phyloP scores from a whole-genome alignment of 1,140 invertebrate species.

The Leptinotarsa undecemlineata region DNA sequence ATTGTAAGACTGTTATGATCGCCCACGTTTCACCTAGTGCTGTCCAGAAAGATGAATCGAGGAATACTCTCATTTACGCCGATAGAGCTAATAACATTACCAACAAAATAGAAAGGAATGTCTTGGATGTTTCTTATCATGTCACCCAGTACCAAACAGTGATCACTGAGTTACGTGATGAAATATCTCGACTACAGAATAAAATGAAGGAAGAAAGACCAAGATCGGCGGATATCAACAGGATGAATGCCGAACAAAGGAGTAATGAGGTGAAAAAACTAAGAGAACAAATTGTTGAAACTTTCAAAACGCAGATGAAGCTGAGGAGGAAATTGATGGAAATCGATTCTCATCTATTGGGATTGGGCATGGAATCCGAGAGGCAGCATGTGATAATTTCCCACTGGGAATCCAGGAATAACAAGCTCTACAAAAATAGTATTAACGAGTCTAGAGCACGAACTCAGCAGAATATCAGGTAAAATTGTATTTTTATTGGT shows the following conservation, averaged over 20 bases:
- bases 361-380: constrained; percentile 82
- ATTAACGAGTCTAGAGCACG: constrained; percentile 60
- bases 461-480: constrained; percentile 65
- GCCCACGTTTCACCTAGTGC: constrained; percentile 88
- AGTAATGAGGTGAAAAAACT: constrained; percentile 70
- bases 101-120: constrained; percentile 75
- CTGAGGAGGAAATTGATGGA: constrained; percentile 82
- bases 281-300: constrained; percentile 80
- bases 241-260: constrained; percentile 48
- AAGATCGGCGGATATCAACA: constrained; percentile 54
- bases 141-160: constrained; percentile 82
- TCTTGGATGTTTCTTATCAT: constrained; percentile 81
- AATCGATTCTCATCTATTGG: constrained; percentile 80
- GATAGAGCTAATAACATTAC: constrained; percentile 90
- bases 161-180: constrained; percentile 80
- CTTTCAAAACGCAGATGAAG: constrained; percentile 91
- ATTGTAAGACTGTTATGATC: constrained; percentile 92
- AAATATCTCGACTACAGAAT: constrained; percentile 77
- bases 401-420: constrained; percentile 82
- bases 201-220: constrained; percentile 77
- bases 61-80: constrained; percentile 91
- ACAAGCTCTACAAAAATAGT: constrained; percentile 70
- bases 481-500: background rate
- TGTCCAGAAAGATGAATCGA: constrained; percentile 77
- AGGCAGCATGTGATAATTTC: constrained; percentile 83